phyloP scores from a whole-genome alignment of 1,140 invertebrate genomes.

The Plodia interpunctella region DNA sequence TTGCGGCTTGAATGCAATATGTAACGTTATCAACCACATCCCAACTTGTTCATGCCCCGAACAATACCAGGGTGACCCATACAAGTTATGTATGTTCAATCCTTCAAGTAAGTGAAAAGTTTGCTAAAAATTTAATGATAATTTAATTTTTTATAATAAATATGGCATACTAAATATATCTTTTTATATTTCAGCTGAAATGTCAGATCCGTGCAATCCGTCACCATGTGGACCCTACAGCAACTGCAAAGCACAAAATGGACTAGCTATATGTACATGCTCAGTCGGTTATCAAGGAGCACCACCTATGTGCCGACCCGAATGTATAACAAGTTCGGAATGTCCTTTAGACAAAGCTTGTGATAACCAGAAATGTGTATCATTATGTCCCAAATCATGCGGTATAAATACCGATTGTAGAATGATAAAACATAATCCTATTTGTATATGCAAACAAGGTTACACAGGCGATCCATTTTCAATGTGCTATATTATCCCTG shows the following conservation, averaged over 20 bases:
- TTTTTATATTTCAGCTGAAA: constrained; percentile 44
- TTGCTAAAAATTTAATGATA: too few relatives aligned
- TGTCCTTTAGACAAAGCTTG: constrained; percentile 80
- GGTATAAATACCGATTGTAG: constrained; percentile 79
- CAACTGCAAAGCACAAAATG: constrained; percentile 73
- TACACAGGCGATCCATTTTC: constrained; percentile 85
- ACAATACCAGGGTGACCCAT: constrained; percentile 88
- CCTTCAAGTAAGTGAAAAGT: constrained; percentile 76
- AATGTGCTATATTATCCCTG: constrained; percentile 73
- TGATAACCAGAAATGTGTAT: constrained; percentile 80
- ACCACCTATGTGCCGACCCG: constrained; percentile 82
- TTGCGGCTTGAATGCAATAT: constrained; percentile 83
- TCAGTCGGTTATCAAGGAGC: constrained; percentile 79
- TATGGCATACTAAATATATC: background rate
- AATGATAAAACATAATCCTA: constrained; percentile 85
- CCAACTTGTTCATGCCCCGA: constrained; percentile 84
- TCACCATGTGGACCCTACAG: constrained; percentile 82
- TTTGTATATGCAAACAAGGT: constrained; percentile 83
- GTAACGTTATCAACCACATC: constrained; percentile 82
- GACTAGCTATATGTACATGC: constrained; percentile 80
- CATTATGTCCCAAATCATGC: constrained; percentile 82
- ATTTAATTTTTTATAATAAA: too few relatives aligned
- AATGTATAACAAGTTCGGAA: constrained; percentile 82
- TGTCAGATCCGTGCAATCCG: constrained; percentile 55
- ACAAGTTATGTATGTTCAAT: constrained; percentile 72